These are phyloP conservation scores for Myoxocephalus aenaeus DNA, from an alignment of 2,797 vertebrate genomes.

Conservation along the genomic window DNA sequence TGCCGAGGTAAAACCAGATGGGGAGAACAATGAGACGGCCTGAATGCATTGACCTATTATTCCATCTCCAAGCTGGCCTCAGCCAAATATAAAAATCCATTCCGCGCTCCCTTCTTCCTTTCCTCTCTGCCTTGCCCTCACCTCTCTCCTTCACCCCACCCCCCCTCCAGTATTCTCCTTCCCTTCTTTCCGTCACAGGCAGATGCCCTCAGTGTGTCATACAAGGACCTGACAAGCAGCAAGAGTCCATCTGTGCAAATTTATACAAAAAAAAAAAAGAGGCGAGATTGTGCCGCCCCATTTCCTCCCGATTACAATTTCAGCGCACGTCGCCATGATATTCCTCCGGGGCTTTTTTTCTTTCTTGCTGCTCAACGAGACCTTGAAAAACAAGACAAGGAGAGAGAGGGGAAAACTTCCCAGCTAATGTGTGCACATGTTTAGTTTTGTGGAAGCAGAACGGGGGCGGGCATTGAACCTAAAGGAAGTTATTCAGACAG, in stretches of 20 bases:
- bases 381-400: slow-evolving; percentile 79
- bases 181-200: slow-evolving; percentile 25
- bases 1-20: neutral
- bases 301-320: slow-evolving; percentile 78
- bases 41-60: slow-evolving; percentile 21
- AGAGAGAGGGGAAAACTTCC: slow-evolving; percentile 55
- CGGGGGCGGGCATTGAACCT: slow-evolving; percentile 38
- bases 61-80: neutral
- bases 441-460: slow-evolving; percentile 51
- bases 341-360: slow-evolving; percentile 68
- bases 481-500: slow-evolving; percentile 54
- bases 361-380: slow-evolving; percentile 67
- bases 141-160: neutral
- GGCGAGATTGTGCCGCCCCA: slow-evolving; percentile 66
- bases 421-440: slow-evolving; percentile 61
- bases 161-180: neutral
- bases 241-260: slow-evolving; percentile 68
- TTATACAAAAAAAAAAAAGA: slow-evolving; percentile 54
- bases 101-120: neutral
- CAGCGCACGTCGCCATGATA: slow-evolving; percentile 59
- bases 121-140: neutral
- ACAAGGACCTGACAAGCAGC: slow-evolving; percentile 62
- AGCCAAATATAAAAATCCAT: slow-evolving; percentile 16
- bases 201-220: slow-evolving; percentile 53
- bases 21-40: neutral